phyloP scores from a whole-genome alignment of 2,888 invertebrate genomes.

The Orthosia incerta region DNA sequence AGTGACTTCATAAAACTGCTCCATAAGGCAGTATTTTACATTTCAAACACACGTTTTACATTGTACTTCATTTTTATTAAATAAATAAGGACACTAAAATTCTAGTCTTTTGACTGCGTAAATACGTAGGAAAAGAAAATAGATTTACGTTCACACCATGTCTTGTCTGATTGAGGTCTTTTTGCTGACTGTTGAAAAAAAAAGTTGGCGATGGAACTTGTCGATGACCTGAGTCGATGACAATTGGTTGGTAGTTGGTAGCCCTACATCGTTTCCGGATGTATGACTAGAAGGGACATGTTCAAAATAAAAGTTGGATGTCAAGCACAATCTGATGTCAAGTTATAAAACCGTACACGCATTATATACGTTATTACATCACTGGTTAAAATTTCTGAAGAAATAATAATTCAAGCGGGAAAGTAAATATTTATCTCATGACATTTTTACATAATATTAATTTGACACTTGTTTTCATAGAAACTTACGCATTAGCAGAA shows the following conservation, averaged over 20 bases:
- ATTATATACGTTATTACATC: neutral
- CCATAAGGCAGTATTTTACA: slow-evolving; percentile 66
- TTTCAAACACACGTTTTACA: slow-evolving; percentile 65
- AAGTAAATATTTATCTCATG: neutral
- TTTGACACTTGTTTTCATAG: neutral
- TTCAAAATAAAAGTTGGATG: neutral
- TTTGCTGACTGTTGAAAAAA: slow-evolving; percentile 70
- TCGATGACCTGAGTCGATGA: slow-evolving; percentile 66
- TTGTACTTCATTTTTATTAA: slow-evolving; percentile 40
- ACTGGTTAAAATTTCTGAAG: neutral
- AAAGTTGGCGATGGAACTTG: slow-evolving; percentile 64
- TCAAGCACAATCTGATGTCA: slow-evolving; percentile 4
- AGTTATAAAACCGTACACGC: slow-evolving; percentile 4
- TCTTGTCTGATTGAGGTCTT: slow-evolving; percentile 82
- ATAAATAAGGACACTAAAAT: slow-evolving; percentile 54
- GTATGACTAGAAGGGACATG: slow-evolving; percentile 46
- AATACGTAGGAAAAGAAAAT: slow-evolving; percentile 63
- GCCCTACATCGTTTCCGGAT: slow-evolving; percentile 65
- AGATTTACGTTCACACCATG: slow-evolving; percentile 80
- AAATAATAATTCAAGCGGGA: neutral
- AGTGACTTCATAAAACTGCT: slow-evolving; percentile 71
- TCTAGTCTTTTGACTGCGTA: slow-evolving; percentile 64
- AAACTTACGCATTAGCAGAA: neutral
- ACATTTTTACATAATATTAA: neutral
- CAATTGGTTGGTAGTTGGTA: slow-evolving; percentile 57